Evolutionary conservation across 2,113 vertebrate genomes (phyloP), one percentile per base, ranked within the genome.

Genomic region (Corythoichthys intestinalis): DNA sequence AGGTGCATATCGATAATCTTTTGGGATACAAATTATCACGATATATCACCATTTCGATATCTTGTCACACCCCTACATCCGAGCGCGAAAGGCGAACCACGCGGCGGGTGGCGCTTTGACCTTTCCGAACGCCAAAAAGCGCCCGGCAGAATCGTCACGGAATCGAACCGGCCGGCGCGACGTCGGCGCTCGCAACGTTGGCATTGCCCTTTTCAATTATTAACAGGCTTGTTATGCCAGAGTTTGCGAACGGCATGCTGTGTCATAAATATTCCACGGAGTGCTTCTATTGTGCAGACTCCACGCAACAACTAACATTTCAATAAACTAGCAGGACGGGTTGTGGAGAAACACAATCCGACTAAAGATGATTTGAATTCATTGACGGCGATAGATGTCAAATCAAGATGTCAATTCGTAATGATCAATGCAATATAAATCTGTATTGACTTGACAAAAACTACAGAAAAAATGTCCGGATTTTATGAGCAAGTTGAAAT

Each of bases 131-230:
- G 10, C 4, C 11, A 12, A 20, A 46, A 12, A 17, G 46, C 2
- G 41, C 4, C 4, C 11, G 20, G 59, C 17, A 28, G 20, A 28
- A 28, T 28, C 20, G 53, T 4, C 53, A 4, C 2, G 20, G 20
- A 56, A 56, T 28, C 7, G 3, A 34, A 28, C 20, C 20, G 20
- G 20, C 20, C 20, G 20, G 20, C 20, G 20, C 53, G 52, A 14
- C 7, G 46, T 9, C 46, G 46, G 46, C 7, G 46, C 52, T 15
- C 69, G 28, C 38, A 10, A n/a, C 54, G 58, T 82, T 72, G 82
- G 69, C 66, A 79, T 70, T 80, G 79, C 52, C 86, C 79, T 88
- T 83, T 84, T 89, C 66, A 78, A 83, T 83, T 85, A 87, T 87
- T 86, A 76, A 84, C 11, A 48, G 28, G 48, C 61, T 74, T 71